phyloP scores from a whole-genome alignment of 2,797 vertebrate species.

The Hoplostethus atlanticus region DNA sequence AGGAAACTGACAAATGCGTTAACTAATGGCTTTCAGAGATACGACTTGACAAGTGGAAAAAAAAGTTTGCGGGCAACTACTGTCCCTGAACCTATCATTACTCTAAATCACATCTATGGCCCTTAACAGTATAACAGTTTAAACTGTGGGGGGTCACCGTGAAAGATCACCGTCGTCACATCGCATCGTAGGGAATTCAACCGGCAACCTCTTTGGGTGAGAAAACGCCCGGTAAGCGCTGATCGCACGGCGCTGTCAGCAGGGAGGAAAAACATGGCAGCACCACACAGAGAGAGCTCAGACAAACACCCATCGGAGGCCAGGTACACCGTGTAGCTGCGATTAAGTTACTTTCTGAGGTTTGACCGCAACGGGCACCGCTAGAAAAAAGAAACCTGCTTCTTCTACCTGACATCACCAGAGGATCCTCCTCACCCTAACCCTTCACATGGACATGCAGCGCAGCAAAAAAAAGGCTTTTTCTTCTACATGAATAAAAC shows the following conservation, averaged over 20 bases:
- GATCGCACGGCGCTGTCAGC: constrained; percentile 62
- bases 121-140: too few species aligned
- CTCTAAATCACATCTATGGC: background rate
- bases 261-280: constrained; percentile 46
- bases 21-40: constrained; percentile 9
- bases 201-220: constrained; percentile 9
- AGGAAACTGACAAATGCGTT: constrained; percentile 48
- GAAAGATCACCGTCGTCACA: too few species aligned
- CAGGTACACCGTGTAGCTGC: background rate
- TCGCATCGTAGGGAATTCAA: too few species aligned
- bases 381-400: constrained; percentile 11
- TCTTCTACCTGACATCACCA: background rate
- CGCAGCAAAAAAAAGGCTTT: background rate
- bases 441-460: background rate
- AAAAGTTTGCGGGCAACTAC: background rate
- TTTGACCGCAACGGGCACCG: constrained; percentile 34
- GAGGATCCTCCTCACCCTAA: background rate
- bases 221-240: constrained; percentile 59
- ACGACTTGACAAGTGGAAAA: background rate
- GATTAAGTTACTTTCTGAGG: constrained; percentile 15
- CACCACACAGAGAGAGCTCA: constrained; percentile 34
- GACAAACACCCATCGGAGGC: constrained; percentile 47
- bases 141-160: too few species aligned
- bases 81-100: background rate
- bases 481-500: background rate